Percentiles rank a stretch among this genome's conserved stretches.
phyloP scores from a whole-genome alignment of 2,888 invertebrate genomes.

The Drosophila paranaensis region DNA sequence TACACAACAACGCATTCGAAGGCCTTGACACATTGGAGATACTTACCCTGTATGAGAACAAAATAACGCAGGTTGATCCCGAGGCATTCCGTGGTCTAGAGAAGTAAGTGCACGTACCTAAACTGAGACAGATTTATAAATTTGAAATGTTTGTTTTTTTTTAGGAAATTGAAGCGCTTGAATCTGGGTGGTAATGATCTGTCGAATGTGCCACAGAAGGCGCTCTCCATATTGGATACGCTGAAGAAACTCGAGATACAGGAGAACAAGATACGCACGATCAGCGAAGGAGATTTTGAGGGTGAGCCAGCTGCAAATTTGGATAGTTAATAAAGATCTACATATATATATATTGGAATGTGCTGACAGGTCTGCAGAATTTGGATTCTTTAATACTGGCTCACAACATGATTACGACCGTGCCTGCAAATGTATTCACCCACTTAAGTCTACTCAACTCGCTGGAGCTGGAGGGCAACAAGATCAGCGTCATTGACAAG shows the following conservation, averaged over 20 bases:
- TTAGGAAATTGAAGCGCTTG: constrained; percentile 91
- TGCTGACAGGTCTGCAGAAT: constrained; percentile 88
- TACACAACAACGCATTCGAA: constrained; percentile 93
- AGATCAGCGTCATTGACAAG: constrained; percentile 91
- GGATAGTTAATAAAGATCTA: background rate
- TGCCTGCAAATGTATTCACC: constrained; percentile 93
- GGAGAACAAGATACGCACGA: constrained; percentile 91
- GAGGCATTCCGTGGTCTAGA: constrained; percentile 95
- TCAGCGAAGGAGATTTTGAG: constrained; percentile 93
- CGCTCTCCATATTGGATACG: constrained; percentile 91
- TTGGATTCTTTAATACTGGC: constrained; percentile 94
- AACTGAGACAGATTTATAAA: background rate
- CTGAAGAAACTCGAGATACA: constrained; percentile 95
- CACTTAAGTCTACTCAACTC: constrained; percentile 93
- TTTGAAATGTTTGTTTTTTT: constrained; percentile 30
- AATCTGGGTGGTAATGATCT: constrained; percentile 94
- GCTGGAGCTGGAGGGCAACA: constrained; percentile 94
- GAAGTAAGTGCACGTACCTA: constrained; percentile 87
- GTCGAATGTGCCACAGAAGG: constrained; percentile 90
- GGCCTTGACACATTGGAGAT: constrained; percentile 95
- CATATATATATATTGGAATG: background rate
- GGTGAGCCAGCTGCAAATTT: constrained; percentile 86
- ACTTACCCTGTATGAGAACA: constrained; percentile 94
- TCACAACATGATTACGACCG: constrained; percentile 92
- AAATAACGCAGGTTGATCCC: constrained; percentile 91